Percentiles rank a stretch among this genome's conserved stretches.
phyloP scores from a whole-genome alignment of 2,888 invertebrate genomes.

The Zeuzera pyrina region DNA sequence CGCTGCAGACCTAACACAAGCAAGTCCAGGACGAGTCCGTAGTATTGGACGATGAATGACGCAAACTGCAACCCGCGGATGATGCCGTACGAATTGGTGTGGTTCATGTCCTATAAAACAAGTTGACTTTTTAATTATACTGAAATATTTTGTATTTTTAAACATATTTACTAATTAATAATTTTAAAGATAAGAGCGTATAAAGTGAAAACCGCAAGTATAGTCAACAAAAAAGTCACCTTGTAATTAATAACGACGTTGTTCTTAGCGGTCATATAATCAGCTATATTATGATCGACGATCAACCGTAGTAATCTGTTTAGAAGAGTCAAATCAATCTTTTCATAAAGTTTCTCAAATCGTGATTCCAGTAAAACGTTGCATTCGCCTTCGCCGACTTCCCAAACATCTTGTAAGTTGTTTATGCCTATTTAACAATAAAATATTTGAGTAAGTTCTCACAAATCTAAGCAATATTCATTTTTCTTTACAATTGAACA shows the following conservation, averaged over 20 bases:
- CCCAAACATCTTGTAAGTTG: slow-evolving; percentile 99
- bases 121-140: not conserved
- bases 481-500: too few species aligned
- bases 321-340: slow-evolving; percentile 97
- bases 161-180: slow-evolving; percentile 2
- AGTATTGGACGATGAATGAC: slow-evolving; percentile 99
- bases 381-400: slow-evolving; percentile 98
- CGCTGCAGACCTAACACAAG: slow-evolving; percentile 97
- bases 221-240: too few species aligned
- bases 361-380: slow-evolving; percentile 97
- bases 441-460: not conserved
- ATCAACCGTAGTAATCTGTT: slow-evolving; percentile 96
- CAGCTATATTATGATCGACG: slow-evolving; percentile 99
- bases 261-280: slow-evolving; percentile 99
- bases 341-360: slow-evolving; percentile 99
- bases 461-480: not conserved
- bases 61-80: slow-evolving; percentile 99
- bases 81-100: slow-evolving; percentile 99
- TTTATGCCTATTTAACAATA: slow-evolving; percentile 80
- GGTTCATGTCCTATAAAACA: slow-evolving; percentile 98
- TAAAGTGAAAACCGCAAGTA: too few species aligned
- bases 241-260: slow-evolving; percentile 99
- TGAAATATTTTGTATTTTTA: not conserved
- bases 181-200: too few species aligned
- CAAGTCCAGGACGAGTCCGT: slow-evolving; percentile 96